A percentile compares a stretch with the other conserved stretches of the same genome.
Evolutionary conservation across 2,888 invertebrate genomes (phyloP).

Genomic region (Eumacrocentrus americanus): DNA sequence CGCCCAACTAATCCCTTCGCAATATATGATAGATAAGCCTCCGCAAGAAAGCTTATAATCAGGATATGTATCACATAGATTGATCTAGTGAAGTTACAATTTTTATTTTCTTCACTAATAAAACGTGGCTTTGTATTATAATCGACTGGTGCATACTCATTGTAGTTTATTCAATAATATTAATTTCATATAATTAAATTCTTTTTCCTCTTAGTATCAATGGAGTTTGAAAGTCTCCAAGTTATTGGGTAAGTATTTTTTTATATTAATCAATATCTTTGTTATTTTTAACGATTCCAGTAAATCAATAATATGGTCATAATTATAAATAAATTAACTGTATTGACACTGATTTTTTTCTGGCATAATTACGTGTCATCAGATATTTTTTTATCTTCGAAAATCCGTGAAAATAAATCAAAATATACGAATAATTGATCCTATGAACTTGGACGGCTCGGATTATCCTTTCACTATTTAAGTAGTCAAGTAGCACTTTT

Average conservation of each 20-base stretch:
- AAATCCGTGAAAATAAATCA: conserved; percentile 2
- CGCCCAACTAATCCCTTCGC: conserved; percentile 22
- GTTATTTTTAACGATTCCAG: neutral
- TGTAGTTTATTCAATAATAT: neutral
- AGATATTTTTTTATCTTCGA: too few relatives aligned
- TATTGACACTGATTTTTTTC: neutral
- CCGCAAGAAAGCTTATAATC: conserved; percentile 26
- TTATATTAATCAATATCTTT: neutral
- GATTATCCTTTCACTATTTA: conserved; percentile 24
- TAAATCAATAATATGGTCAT: neutral
- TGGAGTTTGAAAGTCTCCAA: neutral
- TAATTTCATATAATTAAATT: neutral
- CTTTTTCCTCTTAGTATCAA: too few relatives aligned
- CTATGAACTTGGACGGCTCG: conserved; percentile 35
- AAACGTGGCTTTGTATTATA: conserved; percentile 33
- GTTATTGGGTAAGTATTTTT: conserved; percentile 11
- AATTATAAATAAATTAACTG: neutral
- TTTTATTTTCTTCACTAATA: conserved; percentile 35
- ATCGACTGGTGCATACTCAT: neutral
- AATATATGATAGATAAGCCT: neutral
- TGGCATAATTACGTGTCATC: neutral
- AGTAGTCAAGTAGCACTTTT: conserved; percentile 36
- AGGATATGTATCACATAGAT: conserved; percentile 33
- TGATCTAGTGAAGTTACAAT: conserved; percentile 31
- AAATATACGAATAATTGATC: conserved; percentile 11